A percentile compares a stretch with the other conserved stretches of the same genome.
Evolutionary conservation across 2,797 vertebrate species (phyloP).

Genomic region (Mus spretus): DNA sequence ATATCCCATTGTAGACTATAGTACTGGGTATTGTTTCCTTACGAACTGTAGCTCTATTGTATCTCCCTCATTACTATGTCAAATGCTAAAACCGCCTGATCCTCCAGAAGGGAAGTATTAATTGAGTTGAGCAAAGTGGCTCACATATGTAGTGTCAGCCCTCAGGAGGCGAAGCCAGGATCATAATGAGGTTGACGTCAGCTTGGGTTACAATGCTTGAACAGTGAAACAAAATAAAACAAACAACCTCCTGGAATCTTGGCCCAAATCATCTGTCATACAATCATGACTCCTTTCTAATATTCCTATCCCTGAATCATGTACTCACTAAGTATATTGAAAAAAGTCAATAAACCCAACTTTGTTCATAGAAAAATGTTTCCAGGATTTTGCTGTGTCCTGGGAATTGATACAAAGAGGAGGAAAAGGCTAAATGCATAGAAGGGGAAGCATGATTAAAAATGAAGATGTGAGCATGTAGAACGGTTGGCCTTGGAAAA

Average conservation of each 20-base stretch:
- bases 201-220: not conserved
- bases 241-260: not conserved
- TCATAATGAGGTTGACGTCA: not conserved
- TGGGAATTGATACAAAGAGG: not conserved
- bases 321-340: not conserved
- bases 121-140: not conserved
- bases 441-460: not conserved
- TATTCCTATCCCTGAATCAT: not conserved
- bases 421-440: not conserved
- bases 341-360: not conserved
- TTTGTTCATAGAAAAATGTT: not conserved
- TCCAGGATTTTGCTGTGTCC: not conserved
- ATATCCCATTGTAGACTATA: not conserved
- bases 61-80: not conserved
- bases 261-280: not conserved
- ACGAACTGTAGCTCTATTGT: not conserved
- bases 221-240: not conserved
- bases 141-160: not conserved
- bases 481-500: not conserved
- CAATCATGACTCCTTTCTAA: not conserved
- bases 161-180: not conserved
- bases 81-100: not conserved
- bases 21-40: not conserved
- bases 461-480: not conserved
- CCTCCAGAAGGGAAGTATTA: not conserved